Evolutionary conservation across 2,888 invertebrate species (phyloP).

Genomic region (Oasisia sp.): DNA sequence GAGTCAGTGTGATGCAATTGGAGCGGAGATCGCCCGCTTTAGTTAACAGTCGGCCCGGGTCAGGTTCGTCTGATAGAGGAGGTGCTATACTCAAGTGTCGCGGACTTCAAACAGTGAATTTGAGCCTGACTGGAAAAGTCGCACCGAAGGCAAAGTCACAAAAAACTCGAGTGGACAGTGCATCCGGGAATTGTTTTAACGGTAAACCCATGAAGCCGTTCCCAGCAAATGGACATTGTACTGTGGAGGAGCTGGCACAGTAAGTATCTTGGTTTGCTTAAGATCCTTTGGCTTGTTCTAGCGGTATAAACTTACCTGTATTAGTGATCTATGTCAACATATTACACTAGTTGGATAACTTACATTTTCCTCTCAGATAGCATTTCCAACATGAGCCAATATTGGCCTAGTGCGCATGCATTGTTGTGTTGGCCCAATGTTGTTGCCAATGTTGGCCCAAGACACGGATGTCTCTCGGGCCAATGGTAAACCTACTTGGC

Average conservation of each 20-base stretch:
- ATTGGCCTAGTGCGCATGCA: too few species aligned
- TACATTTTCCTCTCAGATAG: too few species aligned
- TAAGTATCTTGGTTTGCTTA: background rate
- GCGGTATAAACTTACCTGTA: too few species aligned
- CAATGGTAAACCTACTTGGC: too few species aligned
- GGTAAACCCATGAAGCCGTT: background rate
- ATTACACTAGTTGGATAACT: too few species aligned
- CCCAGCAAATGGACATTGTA: slow-evolving; percentile 7
- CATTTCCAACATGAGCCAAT: too few species aligned
- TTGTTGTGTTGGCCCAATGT: too few species aligned
- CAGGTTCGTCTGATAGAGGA: background rate
- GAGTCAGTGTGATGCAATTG: background rate
- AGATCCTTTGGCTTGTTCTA: too few species aligned
- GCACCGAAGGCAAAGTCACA: background rate
- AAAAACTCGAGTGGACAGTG: background rate
- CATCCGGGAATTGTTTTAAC: background rate
- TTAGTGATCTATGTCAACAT: too few species aligned
- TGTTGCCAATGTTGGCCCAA: too few species aligned
- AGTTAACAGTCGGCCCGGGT: background rate
- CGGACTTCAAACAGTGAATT: background rate
- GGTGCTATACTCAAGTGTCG: slow-evolving; percentile 6
- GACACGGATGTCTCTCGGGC: too few species aligned
- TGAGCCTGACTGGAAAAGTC: background rate
- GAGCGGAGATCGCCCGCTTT: background rate
- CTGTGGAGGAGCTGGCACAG: background rate